Conservation (phyloP, 1,140 invertebrate species). For the Drosophila kurseongensis region DNA sequence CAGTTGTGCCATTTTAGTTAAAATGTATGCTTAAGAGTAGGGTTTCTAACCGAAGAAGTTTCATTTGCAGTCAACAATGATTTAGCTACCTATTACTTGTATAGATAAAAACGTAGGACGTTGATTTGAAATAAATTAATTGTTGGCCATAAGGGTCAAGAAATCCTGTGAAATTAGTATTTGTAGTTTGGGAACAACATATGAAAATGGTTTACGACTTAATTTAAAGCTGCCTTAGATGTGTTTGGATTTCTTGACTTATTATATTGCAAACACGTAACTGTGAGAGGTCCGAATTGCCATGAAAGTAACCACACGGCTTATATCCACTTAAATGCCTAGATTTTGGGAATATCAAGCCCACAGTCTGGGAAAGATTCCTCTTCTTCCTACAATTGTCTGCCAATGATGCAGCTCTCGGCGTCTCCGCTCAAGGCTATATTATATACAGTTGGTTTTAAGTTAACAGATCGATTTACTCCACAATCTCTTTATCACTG, state of each 20-base stretch:
- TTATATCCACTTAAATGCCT: background rate
- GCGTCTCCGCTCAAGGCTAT: background rate
- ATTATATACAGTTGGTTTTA: slow-evolving; percentile 21
- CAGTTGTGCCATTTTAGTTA: no score
- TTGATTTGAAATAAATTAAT: no score
- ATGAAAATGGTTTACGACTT: no score
- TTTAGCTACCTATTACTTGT: no score
- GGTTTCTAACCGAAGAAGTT: no score
- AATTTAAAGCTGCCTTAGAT: background rate
- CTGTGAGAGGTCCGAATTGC: background rate
- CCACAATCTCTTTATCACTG: slow-evolving; percentile 15
- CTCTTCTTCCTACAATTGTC: no score
- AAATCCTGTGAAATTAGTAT: no score
- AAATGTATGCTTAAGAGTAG: no score
- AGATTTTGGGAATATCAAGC: background rate
- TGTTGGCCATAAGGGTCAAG: no score
- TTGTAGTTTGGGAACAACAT: no score
- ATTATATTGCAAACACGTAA: background rate
- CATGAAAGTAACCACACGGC: background rate
- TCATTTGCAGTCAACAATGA: no score
- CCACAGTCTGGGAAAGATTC: background rate
- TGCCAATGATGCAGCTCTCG: background rate
- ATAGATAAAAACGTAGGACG: no score
- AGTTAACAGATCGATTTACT: slow-evolving; percentile 41
- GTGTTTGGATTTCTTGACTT: background rate